A percentile compares a stretch with the other conserved stretches of the same genome.
These are phyloP conservation scores for Temnopleurus reevesii DNA, from an alignment of 53 echinoderm and acorn worm species.

Conservation along the genomic window DNA sequence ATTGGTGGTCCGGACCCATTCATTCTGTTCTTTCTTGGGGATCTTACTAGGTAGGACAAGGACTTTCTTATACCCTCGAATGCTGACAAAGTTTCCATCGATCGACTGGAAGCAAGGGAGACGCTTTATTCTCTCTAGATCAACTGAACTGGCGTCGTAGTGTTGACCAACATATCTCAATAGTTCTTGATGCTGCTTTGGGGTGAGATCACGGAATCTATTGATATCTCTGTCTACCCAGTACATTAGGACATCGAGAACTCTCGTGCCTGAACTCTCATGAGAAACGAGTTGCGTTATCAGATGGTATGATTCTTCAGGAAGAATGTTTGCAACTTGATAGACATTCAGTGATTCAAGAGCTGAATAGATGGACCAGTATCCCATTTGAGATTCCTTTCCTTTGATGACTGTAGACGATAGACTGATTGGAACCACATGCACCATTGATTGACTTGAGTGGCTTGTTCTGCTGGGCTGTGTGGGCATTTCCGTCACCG, in stretches of 20 bases:
- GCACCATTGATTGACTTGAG: not conserved
- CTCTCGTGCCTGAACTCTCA: not conserved
- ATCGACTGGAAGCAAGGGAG: slow-evolving; percentile 41
- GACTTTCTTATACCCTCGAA: not conserved
- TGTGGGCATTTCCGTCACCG: not conserved
- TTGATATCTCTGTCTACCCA: not conserved
- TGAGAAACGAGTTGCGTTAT: not conserved
- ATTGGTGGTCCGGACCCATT: not conserved
- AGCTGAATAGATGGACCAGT: not conserved
- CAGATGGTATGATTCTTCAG: not conserved
- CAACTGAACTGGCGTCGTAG: not conserved
- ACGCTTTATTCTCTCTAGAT: not conserved
- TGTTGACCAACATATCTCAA: not conserved
- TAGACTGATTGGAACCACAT: not conserved
- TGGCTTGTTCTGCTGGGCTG: not conserved
- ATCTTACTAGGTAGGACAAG: slow-evolving; percentile 16
- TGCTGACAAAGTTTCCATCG: not conserved
- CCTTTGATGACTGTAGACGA: not conserved
- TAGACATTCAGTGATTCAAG: slow-evolving; percentile 18
- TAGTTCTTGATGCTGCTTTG: not conserved
- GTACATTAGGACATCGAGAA: not conserved
- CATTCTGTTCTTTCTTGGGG: not conserved
- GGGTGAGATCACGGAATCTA: not conserved
- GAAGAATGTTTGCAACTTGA: not conserved
- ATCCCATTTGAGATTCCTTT: not conserved